Evolutionary conservation across 2,888 invertebrate genomes (phyloP).

Genomic region (Drosophila affinis): DNA sequence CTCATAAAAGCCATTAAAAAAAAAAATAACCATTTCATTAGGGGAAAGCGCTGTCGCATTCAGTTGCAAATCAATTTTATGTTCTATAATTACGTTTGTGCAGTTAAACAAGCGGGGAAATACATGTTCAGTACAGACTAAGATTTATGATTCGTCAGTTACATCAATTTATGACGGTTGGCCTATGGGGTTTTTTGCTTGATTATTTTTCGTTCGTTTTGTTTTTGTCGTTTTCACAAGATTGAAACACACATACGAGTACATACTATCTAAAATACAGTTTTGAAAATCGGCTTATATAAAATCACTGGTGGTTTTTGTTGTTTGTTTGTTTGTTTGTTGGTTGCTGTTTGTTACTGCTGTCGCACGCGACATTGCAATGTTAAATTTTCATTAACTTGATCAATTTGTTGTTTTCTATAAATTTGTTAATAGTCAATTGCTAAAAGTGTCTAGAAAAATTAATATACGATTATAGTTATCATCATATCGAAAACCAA

Average conservation of each 20-base stretch:
- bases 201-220: conserved; percentile 21
- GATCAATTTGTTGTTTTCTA: conserved; percentile 55
- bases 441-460: conserved; percentile 70
- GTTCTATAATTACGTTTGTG: conserved; percentile 39
- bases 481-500: conserved; percentile 26
- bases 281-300: conserved; percentile 68
- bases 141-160: conserved; percentile 34
- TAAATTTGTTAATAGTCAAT: conserved; percentile 61
- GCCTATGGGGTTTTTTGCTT: conserved; percentile 10
- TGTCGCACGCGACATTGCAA: conserved; percentile 33
- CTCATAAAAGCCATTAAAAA: conserved; percentile 19
- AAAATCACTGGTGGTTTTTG: conserved; percentile 76
- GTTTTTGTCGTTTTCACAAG: conserved; percentile 14
- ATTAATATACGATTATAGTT: conserved; percentile 49
- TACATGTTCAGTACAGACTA: conserved; percentile 13
- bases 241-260: conserved; percentile 33
- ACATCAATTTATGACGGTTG: conserved; percentile 31
- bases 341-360: conserved; percentile 38
- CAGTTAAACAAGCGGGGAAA: conserved; percentile 11
- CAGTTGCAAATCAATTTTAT: conserved; percentile 7
- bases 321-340: conserved; percentile 45
- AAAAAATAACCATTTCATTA: conserved; percentile 23
- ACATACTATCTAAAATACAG: conserved; percentile 43
- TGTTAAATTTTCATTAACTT: conserved; percentile 38
- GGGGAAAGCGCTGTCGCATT: conserved; percentile 31